Base-by-base conservation (phyloP, 2,797 vertebrate species). In the Limnodromus scolopaceus region DNA sequence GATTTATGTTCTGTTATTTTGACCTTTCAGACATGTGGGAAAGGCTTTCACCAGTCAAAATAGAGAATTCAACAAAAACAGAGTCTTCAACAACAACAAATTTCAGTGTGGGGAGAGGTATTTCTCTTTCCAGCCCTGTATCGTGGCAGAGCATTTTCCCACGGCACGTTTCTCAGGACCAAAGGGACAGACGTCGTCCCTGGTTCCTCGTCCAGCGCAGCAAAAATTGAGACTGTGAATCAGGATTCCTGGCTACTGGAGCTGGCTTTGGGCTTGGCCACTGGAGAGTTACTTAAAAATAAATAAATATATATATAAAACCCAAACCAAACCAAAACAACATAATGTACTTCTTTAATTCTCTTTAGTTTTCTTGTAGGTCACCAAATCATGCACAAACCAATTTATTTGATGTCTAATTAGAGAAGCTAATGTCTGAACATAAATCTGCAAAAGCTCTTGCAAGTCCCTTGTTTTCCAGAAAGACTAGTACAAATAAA, bases 1-100 rank as follows among this genome's bases (percentile, higher is more conserved):
- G 27, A 49, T 77, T 66, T 80, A 34, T 5, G 3, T 74, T 79
- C 10, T 93, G 66, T 93, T 96, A 24, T 90, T 90, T 85, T 86
- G 49, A 84, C 32, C 60, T 89, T 83, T 71, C 87, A 92, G 72
- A 85, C 58, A 46, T 27, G 10, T 53, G 36, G 66, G 63, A 64
- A 87, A 82, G 34, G 16, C 46, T 94, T 94, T 76, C 30, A 90
- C 22, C 66, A 70, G 43, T 41, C 41, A 90, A 93, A 96, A 36
- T 0, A 65, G 13, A 68, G 43, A 82, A 86, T 90, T 86, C 45
- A 46, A 7, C 75, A 85, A 90, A 84, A 90, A 13, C 22, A 74
- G 64, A 76, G 45, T 45, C 57, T 77, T 94, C 10, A 65, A 84
- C 38, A 13, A 49, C 1, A 7, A 24, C 55, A 27, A 70, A 30